phyloP scores from a whole-genome alignment of 2,797 vertebrate species.

The Takifugu rubripes region DNA sequence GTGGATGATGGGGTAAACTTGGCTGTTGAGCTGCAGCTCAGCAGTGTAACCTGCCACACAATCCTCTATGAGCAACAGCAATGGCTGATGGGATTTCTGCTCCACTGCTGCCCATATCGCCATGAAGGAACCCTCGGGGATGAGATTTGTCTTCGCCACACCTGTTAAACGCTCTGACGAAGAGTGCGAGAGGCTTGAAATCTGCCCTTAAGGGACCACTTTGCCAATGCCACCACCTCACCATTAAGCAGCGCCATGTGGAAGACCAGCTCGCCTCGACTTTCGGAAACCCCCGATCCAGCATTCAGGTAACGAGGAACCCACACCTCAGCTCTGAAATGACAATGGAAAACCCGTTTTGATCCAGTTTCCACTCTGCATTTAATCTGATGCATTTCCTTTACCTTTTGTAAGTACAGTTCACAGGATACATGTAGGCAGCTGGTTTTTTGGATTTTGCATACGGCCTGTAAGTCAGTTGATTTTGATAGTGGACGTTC shows the following conservation, averaged over 20 bases:
- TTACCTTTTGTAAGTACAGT: slow-evolving; percentile 64
- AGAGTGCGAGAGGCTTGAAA: not conserved
- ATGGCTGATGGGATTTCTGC: slow-evolving; percentile 69
- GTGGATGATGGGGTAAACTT: slow-evolving; percentile 67
- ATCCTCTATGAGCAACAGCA: slow-evolving; percentile 76
- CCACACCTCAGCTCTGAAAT: slow-evolving; percentile 57
- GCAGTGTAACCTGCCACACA: slow-evolving; percentile 64
- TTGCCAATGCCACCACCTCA: slow-evolving; percentile 18
- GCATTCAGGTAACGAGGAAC: slow-evolving; percentile 44
- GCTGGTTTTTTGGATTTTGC: slow-evolving; percentile 36
- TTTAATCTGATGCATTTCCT: not conserved
- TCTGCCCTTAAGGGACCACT: fast-evolving
- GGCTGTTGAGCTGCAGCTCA: slow-evolving; percentile 32
- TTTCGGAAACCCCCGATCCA: slow-evolving; percentile 42
- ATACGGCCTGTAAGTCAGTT: slow-evolving; percentile 60
- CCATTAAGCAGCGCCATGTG: slow-evolving; percentile 72
- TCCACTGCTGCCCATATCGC: slow-evolving; percentile 77
- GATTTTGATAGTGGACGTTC: slow-evolving; percentile 47
- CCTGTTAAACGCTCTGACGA: slow-evolving; percentile 66
- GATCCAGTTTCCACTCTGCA: not conserved
- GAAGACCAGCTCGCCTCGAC: slow-evolving; percentile 59
- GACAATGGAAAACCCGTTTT: fast-evolving
- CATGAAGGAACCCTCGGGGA: slow-evolving; percentile 70
- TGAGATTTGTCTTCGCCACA: slow-evolving; percentile 38
- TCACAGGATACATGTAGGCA: slow-evolving; percentile 36